Base-by-base conservation (phyloP, 2,113 vertebrate genomes). In the Hypomesus transpacificus region DNA sequence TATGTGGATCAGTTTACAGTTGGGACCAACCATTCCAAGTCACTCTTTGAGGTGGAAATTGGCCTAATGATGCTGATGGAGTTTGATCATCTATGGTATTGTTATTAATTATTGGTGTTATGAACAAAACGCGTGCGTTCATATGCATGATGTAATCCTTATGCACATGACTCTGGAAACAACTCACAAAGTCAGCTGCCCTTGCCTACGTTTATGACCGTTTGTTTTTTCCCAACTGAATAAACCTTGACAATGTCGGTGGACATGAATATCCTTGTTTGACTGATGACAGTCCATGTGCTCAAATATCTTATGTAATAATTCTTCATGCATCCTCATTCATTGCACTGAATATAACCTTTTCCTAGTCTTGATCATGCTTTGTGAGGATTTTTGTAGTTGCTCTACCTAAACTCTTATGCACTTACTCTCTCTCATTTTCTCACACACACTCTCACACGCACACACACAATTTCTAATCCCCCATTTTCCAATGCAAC, bases 1-100 rank as follows among this genome's bases (percentile, higher is more conserved):
- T 70, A 61, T 71, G 64, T 18, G 56, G 39, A 34, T 56, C 14
- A 56, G 2, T 78, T 82, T 50, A 76, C 69, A 65, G 65, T 62
- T 50, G 13, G 68, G 1, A n/a, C 18, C 4, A 26, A 63, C 7
- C 51, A 14, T 3, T 4, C 64, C 34, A 50, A 58, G 2, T 58
- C 31, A 28, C 28, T 51, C 20, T 11, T 11, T 52, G n/a, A 24
- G 22, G 14, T 16, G 22, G 26, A 31, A 6, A 62, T 62, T 5
- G 13, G 24, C 24, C 16, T 62, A 7, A 62, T 31, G 60, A 62
- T 18, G 60, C 13, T 3, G 24, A 66, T 57, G 11, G 18, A 50
- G 6, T 34, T 60, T 39, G 24, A 28, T 2, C 0, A 28, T 46
- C 24, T 59, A 22, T 60, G 31, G 7, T 54, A 53, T 21, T 57